Conservation (phyloP, 2,113 vertebrate species). For the Rhinopomastus cyanomelas region DNA sequence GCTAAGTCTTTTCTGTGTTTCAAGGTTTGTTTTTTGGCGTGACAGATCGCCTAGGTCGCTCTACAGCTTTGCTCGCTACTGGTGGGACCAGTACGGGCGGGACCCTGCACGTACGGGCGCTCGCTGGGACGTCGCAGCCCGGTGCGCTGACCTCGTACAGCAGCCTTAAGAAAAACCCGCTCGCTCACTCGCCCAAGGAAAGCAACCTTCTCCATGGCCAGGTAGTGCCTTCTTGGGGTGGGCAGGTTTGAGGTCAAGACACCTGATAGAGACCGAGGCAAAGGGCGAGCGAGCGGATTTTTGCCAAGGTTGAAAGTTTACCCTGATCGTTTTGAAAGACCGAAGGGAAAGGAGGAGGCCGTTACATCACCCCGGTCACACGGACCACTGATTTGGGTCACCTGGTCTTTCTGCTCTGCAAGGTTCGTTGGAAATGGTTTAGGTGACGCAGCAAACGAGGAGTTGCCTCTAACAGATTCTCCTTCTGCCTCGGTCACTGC, state of each 20-base stretch:
- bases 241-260: not conserved
- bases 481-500: not conserved
- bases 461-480: not conserved
- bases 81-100: not conserved
- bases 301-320: not conserved
- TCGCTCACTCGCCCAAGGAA: not conserved
- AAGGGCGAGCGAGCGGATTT: slow-evolving; percentile 43
- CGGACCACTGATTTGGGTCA: slow-evolving; percentile 1
- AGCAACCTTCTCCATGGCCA: not conserved
- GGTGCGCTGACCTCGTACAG: not conserved
- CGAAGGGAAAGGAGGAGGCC: not conserved
- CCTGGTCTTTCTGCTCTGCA: not conserved
- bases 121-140: not conserved
- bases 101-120: not conserved
- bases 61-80: not conserved
- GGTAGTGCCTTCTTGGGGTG: not conserved
- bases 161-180: slow-evolving; percentile 17
- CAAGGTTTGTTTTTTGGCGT: slow-evolving; percentile 3
- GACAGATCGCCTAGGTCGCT: not conserved
- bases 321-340: not conserved
- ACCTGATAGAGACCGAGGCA: not conserved
- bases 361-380: not conserved
- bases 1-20: not conserved
- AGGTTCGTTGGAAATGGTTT: not conserved
- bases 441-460: not conserved